Base-by-base conservation (phyloP, 2,797 vertebrate genomes). In the Synanceia verrucosa region DNA sequence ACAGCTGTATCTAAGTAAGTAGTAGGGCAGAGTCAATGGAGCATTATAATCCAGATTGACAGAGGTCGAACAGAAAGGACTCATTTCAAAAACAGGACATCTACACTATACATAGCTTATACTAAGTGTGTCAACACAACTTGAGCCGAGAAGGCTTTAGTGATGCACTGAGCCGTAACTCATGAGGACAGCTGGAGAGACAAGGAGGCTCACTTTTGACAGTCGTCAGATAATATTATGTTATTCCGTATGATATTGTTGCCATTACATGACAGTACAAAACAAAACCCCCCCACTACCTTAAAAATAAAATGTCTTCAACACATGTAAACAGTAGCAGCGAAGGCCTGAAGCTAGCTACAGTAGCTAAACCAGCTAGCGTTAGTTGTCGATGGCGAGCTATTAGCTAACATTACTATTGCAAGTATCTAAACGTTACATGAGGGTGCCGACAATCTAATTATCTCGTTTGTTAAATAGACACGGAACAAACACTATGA, bases 51-150 rank as follows among this genome's bases (percentile, higher is more conserved):
- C 71, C 44, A 44, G 33, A 29, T 2, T 47, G 44, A 77, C 62
- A 79, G 41, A 9, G 58, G 18, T 53, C 6, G 5, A 14, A 37
- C 14, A 28, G 1, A 68, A 69, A 41, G 19, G 6, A 53, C 7
- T 82, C 72, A 76, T 55, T 51, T 57, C 1, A 36, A 72, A 83
- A 73, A 48, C 55, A 73, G 86, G 85, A 26, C 81, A 84, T n/a
- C n/a, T 18, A 39, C 12, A 66, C 18, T 29, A 73, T 21, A 37
- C 53, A 71, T 8, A 66, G 75, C 55, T 81, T 74, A 65, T 3
- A 57, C 8, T 52, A 50, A 76, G 55, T 77, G 62, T 65, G 74
- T 75, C 71, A 73, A 60, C 28, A 61, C 47, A 63, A 46, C 11
- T 3, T 24, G 21, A 21, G 12, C 36, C 26, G 21, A 66, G 24